phyloP scores from a whole-genome alignment of 1,140 invertebrate species.

The Drosophila kohkoa region DNA sequence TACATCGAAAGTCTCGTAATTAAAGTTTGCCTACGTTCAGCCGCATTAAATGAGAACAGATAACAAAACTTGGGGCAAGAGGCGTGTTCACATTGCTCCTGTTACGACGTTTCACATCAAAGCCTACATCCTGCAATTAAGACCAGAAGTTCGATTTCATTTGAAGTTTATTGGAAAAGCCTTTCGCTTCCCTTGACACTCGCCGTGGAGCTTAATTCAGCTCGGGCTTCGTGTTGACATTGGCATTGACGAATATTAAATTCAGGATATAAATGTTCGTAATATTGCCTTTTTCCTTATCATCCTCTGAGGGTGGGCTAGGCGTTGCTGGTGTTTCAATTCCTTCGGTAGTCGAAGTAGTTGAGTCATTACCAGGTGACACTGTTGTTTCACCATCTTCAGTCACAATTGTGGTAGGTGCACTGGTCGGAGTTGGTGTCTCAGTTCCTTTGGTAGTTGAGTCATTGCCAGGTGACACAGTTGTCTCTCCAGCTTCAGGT shows the following conservation, averaged over 20 bases:
- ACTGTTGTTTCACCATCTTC: slow-evolving; percentile 6
- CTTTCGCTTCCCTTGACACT: not conserved
- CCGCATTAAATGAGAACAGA: slow-evolving; percentile 34
- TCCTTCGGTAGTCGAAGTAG: not conserved
- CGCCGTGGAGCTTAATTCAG: not conserved
- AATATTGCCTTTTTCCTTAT: slow-evolving; percentile 22
- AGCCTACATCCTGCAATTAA: slow-evolving; percentile 36
- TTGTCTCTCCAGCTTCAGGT: not conserved
- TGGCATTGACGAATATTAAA: slow-evolving; percentile 60
- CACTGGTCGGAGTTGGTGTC: not conserved
- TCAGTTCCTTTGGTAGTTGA: slow-evolving; percentile 1
- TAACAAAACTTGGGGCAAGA: not conserved
- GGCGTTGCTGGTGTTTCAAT: slow-evolving; percentile 1
- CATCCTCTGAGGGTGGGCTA: slow-evolving; percentile 16
- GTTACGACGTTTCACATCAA: slow-evolving; percentile 28
- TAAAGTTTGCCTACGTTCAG: slow-evolving; percentile 13
- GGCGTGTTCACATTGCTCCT: not conserved
- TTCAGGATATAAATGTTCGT: slow-evolving; percentile 71
- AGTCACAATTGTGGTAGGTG: too few relatives aligned
- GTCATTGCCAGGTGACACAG: not conserved
- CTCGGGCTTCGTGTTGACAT: slow-evolving; percentile 45
- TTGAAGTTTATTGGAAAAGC: slow-evolving; percentile 53
- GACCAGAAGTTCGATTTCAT: slow-evolving; percentile 35
- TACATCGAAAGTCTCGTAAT: slow-evolving; percentile 16
- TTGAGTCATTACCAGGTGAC: not conserved